Percentiles rank a stretch among this genome's conserved stretches.
phyloP scores from a whole-genome alignment of 2,797 vertebrate species.

The Rhadinocentrus ornatus region DNA sequence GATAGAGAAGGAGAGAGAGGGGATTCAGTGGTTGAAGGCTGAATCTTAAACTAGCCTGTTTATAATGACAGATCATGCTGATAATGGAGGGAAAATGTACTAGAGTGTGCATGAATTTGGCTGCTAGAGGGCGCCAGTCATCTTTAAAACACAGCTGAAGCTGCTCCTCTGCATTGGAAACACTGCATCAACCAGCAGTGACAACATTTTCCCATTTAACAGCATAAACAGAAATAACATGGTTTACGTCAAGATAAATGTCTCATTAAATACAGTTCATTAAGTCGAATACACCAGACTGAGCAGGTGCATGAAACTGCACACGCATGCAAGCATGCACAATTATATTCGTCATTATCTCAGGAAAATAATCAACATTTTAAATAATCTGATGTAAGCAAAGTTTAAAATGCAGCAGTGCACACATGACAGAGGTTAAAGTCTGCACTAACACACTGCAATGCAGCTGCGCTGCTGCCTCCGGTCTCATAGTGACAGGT shows the following conservation, averaged over 20 bases:
- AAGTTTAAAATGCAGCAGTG: constrained; percentile 1
- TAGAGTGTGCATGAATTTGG: not conserved
- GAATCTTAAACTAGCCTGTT: constrained; percentile 10
- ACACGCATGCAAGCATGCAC: not conserved
- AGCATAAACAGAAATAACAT: not conserved
- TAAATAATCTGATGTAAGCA: not conserved
- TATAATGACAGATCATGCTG: constrained; percentile 11
- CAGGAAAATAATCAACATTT: not conserved
- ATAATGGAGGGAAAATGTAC: not conserved
- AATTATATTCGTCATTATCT: too few species aligned
- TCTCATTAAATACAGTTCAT: not conserved
- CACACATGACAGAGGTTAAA: constrained; percentile 22
- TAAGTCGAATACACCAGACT: not conserved
- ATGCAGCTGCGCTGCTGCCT: constrained; percentile 28
- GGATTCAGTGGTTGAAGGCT: not conserved
- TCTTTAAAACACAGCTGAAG: constrained; percentile 40
- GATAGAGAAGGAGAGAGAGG: too few species aligned
- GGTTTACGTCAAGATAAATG: constrained; percentile 7
- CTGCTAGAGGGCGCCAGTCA: constrained; percentile 73
- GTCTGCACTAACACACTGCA: constrained; percentile 50
- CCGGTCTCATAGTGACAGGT: constrained; percentile 4
- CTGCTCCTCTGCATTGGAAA: constrained; percentile 25
- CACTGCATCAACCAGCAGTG: constrained; percentile 28
- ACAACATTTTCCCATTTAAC: not conserved
- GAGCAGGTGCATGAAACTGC: not conserved